Percentiles rank a stretch among this genome's conserved stretches.
Evolutionary conservation across 2,888 invertebrate genomes (phyloP).

Genomic region (Crepidodera aurea): DNA sequence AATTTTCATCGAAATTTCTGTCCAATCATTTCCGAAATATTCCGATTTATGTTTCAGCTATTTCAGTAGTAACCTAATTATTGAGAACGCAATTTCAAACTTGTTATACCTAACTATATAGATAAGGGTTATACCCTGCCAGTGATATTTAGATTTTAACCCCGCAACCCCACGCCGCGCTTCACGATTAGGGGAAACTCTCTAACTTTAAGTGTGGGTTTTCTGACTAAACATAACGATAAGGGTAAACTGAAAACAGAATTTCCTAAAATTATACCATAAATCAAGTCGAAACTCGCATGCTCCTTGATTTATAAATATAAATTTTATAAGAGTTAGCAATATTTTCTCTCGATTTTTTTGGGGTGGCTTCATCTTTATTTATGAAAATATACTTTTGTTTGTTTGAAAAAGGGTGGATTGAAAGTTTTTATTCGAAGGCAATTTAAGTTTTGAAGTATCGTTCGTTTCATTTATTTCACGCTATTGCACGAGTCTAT

Average conservation of each 20-base stretch:
- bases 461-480: too few species aligned
- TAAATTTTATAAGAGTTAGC: neutral
- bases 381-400: too few species aligned
- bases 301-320: neutral
- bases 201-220: neutral
- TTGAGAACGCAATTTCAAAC: neutral
- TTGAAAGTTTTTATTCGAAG: too few species aligned
- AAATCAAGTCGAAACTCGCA: neutral
- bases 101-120: neutral
- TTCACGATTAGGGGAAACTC: neutral
- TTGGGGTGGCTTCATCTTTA: too few species aligned
- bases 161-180: neutral
- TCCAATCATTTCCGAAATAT: neutral
- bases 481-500: too few species aligned
- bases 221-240: neutral
- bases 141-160: neutral
- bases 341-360: too few species aligned
- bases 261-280: neutral
- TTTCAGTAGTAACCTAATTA: neutral
- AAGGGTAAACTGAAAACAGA: neutral
- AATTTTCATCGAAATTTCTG: neutral
- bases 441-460: too few species aligned
- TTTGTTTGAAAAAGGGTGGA: too few species aligned
- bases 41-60: neutral
- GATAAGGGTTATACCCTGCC: neutral